Evolutionary conservation across 2,113 vertebrate genomes (phyloP).

Genomic region (Ailurus styani): DNA sequence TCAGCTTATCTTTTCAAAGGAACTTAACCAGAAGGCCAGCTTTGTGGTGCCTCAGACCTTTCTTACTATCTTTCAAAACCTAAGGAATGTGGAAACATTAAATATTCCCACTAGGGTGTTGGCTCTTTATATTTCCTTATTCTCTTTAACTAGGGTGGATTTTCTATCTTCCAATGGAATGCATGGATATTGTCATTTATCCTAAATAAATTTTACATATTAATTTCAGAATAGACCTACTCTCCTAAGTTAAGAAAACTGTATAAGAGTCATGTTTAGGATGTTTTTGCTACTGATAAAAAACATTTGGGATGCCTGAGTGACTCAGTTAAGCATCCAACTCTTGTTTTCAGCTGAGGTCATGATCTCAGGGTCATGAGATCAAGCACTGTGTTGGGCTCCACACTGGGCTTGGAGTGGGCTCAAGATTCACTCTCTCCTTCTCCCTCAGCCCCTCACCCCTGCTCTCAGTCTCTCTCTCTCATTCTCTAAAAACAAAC

Average conservation of each 20-base stretch:
- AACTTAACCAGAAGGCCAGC: neutral
- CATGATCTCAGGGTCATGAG: neutral
- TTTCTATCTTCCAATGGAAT: neutral
- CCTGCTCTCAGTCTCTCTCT: neutral
- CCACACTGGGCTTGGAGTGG: neutral
- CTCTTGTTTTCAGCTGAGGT: neutral
- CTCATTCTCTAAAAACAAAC: no score
- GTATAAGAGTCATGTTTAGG: neutral
- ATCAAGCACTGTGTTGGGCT: neutral
- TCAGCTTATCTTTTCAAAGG: conserved; percentile 16
- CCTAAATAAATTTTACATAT: neutral
- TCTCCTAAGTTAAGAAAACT: neutral
- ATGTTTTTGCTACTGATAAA: neutral
- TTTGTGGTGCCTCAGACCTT: neutral
- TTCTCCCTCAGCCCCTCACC: neutral
- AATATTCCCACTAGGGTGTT: neutral
- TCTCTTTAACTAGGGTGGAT: neutral
- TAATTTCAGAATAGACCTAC: neutral
- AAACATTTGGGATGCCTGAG: neutral
- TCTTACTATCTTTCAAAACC: conserved; percentile 2
- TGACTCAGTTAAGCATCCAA: neutral
- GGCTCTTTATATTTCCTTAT: neutral
- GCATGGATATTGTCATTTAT: neutral
- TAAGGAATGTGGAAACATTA: neutral
- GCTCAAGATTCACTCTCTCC: neutral